Base-by-base conservation (phyloP, 1,140 invertebrate genomes). In the Wasmannia auropunctata region DNA sequence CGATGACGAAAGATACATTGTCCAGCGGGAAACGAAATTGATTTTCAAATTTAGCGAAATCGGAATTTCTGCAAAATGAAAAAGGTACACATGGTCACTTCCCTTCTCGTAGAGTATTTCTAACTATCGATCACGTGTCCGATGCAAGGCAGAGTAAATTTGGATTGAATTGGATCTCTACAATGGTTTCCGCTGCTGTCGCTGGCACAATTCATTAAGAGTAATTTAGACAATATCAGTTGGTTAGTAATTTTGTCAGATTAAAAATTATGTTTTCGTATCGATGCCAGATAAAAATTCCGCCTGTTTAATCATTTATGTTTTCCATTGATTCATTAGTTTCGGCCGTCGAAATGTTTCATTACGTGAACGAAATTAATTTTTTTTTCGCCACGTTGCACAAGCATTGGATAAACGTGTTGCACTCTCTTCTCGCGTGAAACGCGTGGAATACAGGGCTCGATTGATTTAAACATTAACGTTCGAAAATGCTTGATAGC, bases 81-180 rank as follows among this genome's bases (percentile, higher is more conserved):
- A 69, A 86, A 87, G 28, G 31, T 75, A 88, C 81, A 74, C 31
- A 51, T 83, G 75, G 40, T 86, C 56, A 74, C 46, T 80, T 67
- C 72, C 19, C 60, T 60, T 62, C 58, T 65, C 74, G 43, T 63
- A 28, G 58, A 67, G 58, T 58, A 87, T 88, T 88, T 85, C 16
- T 72, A 72, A 76, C 80, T 63, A 89, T 89, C 81, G 87, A 88
- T 89, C 86, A 85, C 86, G 60, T 85, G 86, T 86, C 87, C 62
- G 63, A 54, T 88, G 70, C 88, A 88, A 86, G 83, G 70, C 28
- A 85, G 58, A 67, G 86, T 67, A 70, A 88, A 89, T 89, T 89
- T 67, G 69, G 67, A 86, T 81, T 75, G 67, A 86, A 89, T 88
- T 81, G 81, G 28, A 86, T 40, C 56, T 43, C 49, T 51, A 60